These are phyloP conservation scores for Philereme vetulata DNA, from an alignment of 2,888 invertebrate genomes.

Conservation along the genomic window DNA sequence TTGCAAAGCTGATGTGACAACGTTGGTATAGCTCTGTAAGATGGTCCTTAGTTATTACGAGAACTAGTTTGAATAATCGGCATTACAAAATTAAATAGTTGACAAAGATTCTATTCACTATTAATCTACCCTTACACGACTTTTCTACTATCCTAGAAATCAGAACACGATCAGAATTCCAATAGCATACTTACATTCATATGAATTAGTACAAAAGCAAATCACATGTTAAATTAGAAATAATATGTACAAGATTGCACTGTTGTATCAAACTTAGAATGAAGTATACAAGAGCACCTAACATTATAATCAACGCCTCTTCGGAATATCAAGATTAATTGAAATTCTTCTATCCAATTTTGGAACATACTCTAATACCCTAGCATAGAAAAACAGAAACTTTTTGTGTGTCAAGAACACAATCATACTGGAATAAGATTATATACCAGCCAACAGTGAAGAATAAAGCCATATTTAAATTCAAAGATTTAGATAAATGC, in stretches of 20 bases:
- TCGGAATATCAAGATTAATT: conserved; percentile 16
- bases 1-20: no score
- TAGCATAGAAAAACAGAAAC: neutral
- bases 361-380: conserved; percentile 1
- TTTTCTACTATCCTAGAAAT: conserved; percentile 37
- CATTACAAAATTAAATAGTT: conserved; percentile 16
- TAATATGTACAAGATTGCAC: conserved; percentile 59
- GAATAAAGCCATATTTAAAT: conserved; percentile 6
- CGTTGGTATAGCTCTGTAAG: no score
- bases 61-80: conserved; percentile 14
- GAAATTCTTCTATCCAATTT: conserved; percentile 7
- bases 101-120: conserved; percentile 24
- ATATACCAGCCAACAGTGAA: neutral
- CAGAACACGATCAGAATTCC: conserved; percentile 48
- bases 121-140: conserved; percentile 22
- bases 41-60: neutral
- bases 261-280: conserved; percentile 43
- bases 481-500: conserved; percentile 31
- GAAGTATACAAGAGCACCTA: conserved; percentile 65
- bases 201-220: conserved; percentile 42
- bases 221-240: conserved; percentile 37
- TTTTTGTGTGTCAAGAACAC: neutral
- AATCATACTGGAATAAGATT: neutral
- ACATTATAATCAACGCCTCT: conserved; percentile 41
- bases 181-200: conserved; percentile 36